Evolutionary conservation across 2,113 vertebrate genomes (phyloP).

Genomic region (Elgaria multicarinata): DNA sequence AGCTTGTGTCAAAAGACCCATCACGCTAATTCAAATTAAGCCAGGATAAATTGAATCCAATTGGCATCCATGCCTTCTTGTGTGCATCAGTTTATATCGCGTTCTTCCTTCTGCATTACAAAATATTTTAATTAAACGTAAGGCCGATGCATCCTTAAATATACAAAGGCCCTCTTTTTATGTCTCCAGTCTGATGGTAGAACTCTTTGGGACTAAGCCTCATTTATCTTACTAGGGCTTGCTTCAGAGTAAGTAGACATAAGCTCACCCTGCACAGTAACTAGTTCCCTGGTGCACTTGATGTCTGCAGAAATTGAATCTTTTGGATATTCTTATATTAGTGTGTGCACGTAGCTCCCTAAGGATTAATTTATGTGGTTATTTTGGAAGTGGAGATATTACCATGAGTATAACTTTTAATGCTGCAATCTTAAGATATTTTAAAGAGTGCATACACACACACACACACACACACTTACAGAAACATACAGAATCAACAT

Average conservation of each 20-base stretch:
- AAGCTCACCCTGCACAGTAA: too few species aligned
- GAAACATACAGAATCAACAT: not conserved
- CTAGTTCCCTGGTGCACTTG: not conserved
- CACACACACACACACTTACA: not conserved
- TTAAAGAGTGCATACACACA: not conserved
- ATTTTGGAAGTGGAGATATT: not conserved
- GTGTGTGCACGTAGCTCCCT: not conserved
- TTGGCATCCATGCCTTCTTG: constrained; percentile 68
- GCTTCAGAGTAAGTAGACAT: not conserved
- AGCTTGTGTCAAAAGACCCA: constrained; percentile 74
- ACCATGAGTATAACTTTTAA: not conserved
- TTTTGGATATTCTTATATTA: not conserved
- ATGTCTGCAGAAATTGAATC: not conserved
- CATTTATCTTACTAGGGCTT: not conserved
- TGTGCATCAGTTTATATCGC: constrained; percentile 70
- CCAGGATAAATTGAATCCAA: constrained; percentile 76
- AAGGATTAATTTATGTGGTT: not conserved
- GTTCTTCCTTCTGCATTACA: constrained; percentile 33
- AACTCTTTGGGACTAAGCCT: not conserved
- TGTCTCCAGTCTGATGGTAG: not conserved
- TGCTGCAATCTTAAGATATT: not conserved
- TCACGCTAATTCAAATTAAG: constrained; percentile 81
- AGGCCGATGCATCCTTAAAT: constrained; percentile 22
- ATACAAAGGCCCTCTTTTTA: constrained; percentile 15
- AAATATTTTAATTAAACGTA: constrained; percentile 68